These are phyloP conservation scores for Cheilosia soror DNA, from an alignment of 2,888 invertebrate genomes.

Conservation along the genomic window DNA sequence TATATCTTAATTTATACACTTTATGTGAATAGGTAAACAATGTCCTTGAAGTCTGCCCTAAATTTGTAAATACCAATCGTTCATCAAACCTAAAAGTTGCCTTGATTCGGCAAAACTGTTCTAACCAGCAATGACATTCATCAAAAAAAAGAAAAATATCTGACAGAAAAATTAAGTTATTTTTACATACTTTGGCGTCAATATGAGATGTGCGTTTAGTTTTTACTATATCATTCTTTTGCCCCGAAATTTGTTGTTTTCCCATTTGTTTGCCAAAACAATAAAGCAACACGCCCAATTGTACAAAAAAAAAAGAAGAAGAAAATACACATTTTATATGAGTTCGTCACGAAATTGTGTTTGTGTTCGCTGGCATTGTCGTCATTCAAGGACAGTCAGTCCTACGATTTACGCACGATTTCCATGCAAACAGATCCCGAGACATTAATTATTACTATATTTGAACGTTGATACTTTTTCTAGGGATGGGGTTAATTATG, in stretches of 20 bases:
- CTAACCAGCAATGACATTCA: not conserved
- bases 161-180: not conserved
- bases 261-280: constrained; percentile 14
- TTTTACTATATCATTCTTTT: not conserved
- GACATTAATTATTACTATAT: constrained; percentile 11
- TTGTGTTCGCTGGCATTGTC: constrained; percentile 8
- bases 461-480: not conserved
- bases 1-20: no score
- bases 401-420: constrained; percentile 10
- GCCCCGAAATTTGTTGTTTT: not conserved
- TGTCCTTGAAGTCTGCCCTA: no score
- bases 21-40: no score
- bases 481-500: not conserved
- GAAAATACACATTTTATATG: constrained; percentile 19
- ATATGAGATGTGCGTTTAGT: not conserved
- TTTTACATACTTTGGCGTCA: not conserved
- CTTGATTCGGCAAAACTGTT: not conserved
- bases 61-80: no score
- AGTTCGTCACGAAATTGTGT: constrained; percentile 12
- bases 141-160: not conserved
- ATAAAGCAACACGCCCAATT: not conserved
- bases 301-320: not conserved
- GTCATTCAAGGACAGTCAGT: constrained; percentile 23
- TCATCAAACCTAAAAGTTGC: not conserved
- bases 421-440: constrained; percentile 19